Conservation (phyloP, 2,888 invertebrate genomes). For the Micropterix aruncella region DNA sequence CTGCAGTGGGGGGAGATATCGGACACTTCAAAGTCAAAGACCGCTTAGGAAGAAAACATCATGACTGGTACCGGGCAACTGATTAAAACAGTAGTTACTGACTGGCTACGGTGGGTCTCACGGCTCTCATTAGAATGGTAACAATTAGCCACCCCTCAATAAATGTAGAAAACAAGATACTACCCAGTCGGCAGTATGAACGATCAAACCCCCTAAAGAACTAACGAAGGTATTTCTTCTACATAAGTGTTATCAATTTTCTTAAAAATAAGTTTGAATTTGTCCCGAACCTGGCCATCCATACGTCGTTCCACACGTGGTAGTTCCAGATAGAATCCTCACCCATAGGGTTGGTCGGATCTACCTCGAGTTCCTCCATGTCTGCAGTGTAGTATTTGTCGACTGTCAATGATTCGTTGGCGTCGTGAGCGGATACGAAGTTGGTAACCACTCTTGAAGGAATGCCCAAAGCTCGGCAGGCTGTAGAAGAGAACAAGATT, state of each 20-base stretch:
- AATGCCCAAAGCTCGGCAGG: conserved; percentile 67
- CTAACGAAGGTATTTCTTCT: too few species aligned
- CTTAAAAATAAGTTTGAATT: conserved; percentile 1
- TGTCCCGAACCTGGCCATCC: conserved; percentile 61
- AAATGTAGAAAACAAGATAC: too few species aligned
- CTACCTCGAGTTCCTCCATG: conserved; percentile 49
- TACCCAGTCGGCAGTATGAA: too few species aligned
- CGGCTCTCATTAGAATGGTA: neutral
- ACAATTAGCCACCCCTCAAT: neutral
- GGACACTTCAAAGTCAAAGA: too few species aligned
- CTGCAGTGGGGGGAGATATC: too few species aligned
- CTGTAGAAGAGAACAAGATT: too few species aligned
- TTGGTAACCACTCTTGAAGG: conserved; percentile 73
- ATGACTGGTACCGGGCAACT: too few species aligned
- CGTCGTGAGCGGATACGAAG: conserved; percentile 74
- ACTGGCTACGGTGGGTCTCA: too few species aligned
- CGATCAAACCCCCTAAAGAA: neutral
- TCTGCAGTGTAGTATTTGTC: conserved; percentile 60
- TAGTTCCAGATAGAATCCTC: conserved; percentile 80
- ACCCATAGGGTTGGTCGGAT: conserved; percentile 50
- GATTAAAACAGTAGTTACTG: too few species aligned
- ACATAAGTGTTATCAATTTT: neutral
- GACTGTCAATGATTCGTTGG: conserved; percentile 61
- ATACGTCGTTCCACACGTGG: conserved; percentile 81
- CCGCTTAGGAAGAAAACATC: too few species aligned